Evolutionary conservation across 2,113 vertebrate species (phyloP), one percentile per base, ranked within the genome.

Genomic region (Megaleporinus macrocephalus): DNA sequence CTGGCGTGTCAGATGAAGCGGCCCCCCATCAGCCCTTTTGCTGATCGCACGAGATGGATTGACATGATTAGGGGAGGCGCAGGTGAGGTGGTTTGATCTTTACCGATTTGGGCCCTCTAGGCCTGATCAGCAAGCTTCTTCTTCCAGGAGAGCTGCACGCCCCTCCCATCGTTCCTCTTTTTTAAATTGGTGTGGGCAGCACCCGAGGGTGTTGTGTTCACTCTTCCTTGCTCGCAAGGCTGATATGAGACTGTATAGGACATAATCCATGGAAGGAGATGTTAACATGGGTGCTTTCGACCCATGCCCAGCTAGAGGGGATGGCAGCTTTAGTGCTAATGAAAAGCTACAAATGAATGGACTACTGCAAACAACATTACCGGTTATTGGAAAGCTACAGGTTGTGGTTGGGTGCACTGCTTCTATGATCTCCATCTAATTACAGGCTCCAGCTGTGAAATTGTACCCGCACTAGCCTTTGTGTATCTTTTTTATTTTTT

Each of bases 121-220:
- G 76, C 73, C 84, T 85, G 86, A 87, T 83, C 86, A 81, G 86
- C 81, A 79, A 83, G 81, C 81, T 83, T 83, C 86, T 85, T 87
- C 86, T 83, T 85, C 84, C 86, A 83, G 86, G 83, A 87, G 86
- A 87, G 81, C 86, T 85, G 86, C 86, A 87, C 69, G 33, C 86
- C 83, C 86, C 86, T 87, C 86, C 86, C 86, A 87, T 87, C 80
- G 68, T 80, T 86, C 76, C 73, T 78, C 82, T 77, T 87, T 85
- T 70, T 80, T 79, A 85, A 85, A 80, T 62, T 75, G 87, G 65
- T 83, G 83, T 76, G 71, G 74, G 81, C 80, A 83, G 79, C 87
- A 88, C 85, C 85, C 71, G 30, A 85, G 81, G 85, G 81, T 81
- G 85, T 83, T 73, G 83, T 87, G 80, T 80, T 74, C 75, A 80